Evolutionary conservation across 2,888 invertebrate genomes (phyloP), one percentile per base, ranked within the genome.

Genomic region (Nemotelus pantherinus): DNA sequence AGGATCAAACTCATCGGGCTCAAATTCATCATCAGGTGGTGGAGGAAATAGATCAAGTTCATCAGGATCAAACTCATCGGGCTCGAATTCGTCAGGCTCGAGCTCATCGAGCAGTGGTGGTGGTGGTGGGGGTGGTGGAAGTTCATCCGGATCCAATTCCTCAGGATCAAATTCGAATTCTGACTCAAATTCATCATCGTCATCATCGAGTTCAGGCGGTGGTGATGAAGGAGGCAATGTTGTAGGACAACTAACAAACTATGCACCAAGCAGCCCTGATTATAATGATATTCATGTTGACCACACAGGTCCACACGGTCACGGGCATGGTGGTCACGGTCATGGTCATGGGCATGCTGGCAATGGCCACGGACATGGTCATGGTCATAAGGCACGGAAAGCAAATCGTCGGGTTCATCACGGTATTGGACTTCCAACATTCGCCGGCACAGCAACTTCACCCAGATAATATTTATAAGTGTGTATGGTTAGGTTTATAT

Each of bases 341-440:
- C 48, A 74, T 41, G 60, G 7, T 3, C 55, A 65, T 45, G 47
- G 47, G 3, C 44, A 65, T 25, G 47, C 9, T 44, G 67, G 67
- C 48, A n/a, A 68, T 7, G 44, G 44, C 2, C n/a, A 25, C 5
- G 5, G 43, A 41, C 25, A 47, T 3, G 39, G 47, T 9, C 45
- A 67, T 39, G 47, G 47, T 55, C 45, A 55, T 48, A 67, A 67
- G 50, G 45, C 25, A 48, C 67, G 41, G 47, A 67, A 67, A n/a
- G 50, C 48, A 67, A n/a, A 10, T 50, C 55, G 41, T 55, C 70
- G 55, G 25, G 70, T 55, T 43, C 70, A 70, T 55, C 70, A 70
- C 55, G 70, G 70, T 7, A 70, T 70, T 55, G 70, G 70, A 7
- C 43, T 70, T 43, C 70, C 70, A 43, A 70, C 70, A 41, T 55